Evolutionary conservation across 2,888 invertebrate species (phyloP).

Genomic region (Crematogaster levior): DNA sequence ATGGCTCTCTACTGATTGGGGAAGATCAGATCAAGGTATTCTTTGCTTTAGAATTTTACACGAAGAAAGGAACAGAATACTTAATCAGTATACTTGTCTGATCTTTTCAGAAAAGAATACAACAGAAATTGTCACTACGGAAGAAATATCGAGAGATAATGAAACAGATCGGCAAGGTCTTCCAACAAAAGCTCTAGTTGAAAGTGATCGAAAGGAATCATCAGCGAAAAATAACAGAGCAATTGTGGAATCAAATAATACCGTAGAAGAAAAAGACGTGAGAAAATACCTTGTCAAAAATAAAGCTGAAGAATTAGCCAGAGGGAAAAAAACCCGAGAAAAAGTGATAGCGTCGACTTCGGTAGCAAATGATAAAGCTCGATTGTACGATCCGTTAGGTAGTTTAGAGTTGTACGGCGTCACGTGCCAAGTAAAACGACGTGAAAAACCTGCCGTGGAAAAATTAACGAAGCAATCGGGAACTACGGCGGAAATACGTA

Average conservation of each 20-base stretch:
- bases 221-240: not conserved
- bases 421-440: slow-evolving; percentile 25
- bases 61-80: not conserved
- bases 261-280: not conserved
- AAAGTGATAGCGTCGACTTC: slow-evolving; percentile 28
- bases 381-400: slow-evolving; percentile 63
- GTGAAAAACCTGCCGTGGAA: not conserved
- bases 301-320: slow-evolving; percentile 21
- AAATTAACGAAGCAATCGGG: slow-evolving; percentile 8
- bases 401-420: slow-evolving; percentile 66
- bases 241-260: slow-evolving; percentile 10
- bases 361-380: slow-evolving; percentile 26
- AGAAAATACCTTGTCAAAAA: not conserved
- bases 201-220: not conserved
- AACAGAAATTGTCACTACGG: not conserved
- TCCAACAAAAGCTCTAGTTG: not conserved
- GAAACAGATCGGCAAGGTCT: not conserved
- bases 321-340: not conserved
- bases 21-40: not conserved
- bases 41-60: not conserved
- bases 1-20: slow-evolving; percentile 14
- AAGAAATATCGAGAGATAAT: not conserved
- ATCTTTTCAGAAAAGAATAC: not conserved
- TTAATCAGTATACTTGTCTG: slow-evolving; percentile 2
- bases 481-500: slow-evolving; percentile 23